Percentiles rank a stretch among this genome's conserved stretches.
Conservation (phyloP, 2,888 invertebrate genomes). For the Napeogenes sylphis region DNA sequence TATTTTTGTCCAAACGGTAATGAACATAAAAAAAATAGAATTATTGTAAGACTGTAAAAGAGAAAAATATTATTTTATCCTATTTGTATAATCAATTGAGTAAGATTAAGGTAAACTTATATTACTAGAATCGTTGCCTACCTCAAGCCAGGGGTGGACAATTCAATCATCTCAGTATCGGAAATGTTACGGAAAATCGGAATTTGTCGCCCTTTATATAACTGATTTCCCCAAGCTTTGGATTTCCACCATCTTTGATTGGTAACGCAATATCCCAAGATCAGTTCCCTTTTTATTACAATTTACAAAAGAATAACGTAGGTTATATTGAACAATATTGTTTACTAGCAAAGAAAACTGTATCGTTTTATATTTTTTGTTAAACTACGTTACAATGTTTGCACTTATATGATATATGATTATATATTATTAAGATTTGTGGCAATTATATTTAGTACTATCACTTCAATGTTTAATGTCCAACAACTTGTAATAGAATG, state of each 20-base stretch:
- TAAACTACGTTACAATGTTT: too few relatives aligned
- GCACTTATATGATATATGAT: too few relatives aligned
- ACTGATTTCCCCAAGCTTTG: conserved; percentile 59
- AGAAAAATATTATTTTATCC: too few relatives aligned
- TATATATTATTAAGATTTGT: too few relatives aligned
- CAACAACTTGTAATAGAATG: too few relatives aligned
- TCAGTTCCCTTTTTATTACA: conserved; percentile 39
- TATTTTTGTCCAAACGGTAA: too few relatives aligned
- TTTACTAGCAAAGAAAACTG: neutral
- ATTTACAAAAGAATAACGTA: conserved; percentile 20
- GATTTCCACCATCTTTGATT: conserved; percentile 55
- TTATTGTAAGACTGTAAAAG: too few relatives aligned
- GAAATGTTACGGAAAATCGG: conserved; percentile 37
- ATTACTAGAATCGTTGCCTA: conserved; percentile 5
- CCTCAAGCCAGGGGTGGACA: conserved; percentile 19
- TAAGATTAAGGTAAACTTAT: neutral
- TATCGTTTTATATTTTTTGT: neutral
- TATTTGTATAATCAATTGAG: too few relatives aligned
- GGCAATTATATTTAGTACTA: too few relatives aligned
- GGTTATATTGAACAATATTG: conserved; percentile 13
- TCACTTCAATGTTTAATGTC: too few relatives aligned
- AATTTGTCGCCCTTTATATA: conserved; percentile 63
- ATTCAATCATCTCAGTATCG: conserved; percentile 29
- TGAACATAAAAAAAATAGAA: too few relatives aligned
- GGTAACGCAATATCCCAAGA: conserved; percentile 36